Percentiles rank a stretch among this genome's conserved stretches.
phyloP scores from a whole-genome alignment of 2,113 vertebrate genomes.

The Pampusana beccarii region DNA sequence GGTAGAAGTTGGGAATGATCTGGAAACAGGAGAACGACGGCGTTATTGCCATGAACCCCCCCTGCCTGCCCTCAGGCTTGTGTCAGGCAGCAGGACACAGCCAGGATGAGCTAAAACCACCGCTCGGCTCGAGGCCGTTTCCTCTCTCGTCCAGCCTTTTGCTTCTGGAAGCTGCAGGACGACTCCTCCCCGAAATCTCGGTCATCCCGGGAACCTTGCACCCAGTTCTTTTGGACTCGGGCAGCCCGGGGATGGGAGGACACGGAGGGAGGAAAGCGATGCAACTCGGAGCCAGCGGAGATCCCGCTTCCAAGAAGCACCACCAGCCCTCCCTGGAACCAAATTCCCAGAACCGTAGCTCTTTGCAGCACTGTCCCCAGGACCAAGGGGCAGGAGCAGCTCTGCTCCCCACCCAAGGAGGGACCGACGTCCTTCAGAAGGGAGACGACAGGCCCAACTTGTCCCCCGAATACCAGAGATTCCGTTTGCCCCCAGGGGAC shows the following conservation, averaged over 20 bases:
- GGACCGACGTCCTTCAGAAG: background rate
- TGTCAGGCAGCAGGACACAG: background rate
- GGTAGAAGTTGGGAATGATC: conserved; percentile 97
- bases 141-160: background rate
- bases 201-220: background rate
- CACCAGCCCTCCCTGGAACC: background rate
- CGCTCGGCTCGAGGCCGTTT: too few relatives aligned
- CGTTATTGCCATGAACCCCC: fast-evolving
- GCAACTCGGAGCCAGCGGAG: background rate
- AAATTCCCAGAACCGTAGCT: background rate
- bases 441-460: background rate
- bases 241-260: background rate
- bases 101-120: background rate
- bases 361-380: background rate
- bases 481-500: fast-evolving
- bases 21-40: conserved; percentile 45
- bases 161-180: background rate
- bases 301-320: background rate
- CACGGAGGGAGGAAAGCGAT: background rate
- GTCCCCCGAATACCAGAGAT: background rate
- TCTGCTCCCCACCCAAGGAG: background rate
- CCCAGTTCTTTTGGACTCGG: background rate
- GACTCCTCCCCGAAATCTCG: background rate
- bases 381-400: background rate
- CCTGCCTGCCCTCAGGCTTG: background rate